Evolutionary conservation across 2,888 invertebrate genomes (phyloP).

Genomic region (Ryuthela nishihirai): DNA sequence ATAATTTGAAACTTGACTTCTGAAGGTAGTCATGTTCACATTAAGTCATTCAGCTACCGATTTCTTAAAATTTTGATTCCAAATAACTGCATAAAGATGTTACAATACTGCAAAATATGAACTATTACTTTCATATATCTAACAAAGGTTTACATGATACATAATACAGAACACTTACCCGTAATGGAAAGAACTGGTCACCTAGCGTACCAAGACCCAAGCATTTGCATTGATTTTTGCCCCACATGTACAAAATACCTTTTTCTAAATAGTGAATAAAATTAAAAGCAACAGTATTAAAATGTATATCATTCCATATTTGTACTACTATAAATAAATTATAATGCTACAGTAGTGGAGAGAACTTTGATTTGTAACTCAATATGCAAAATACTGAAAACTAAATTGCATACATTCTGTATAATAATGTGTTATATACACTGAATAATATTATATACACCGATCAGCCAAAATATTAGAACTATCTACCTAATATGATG

Average conservation of each 20-base stretch:
- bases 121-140: slow-evolving; percentile 3
- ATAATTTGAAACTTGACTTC: no score
- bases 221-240: slow-evolving; percentile 75
- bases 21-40: no score
- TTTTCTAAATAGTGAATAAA: slow-evolving; percentile 21
- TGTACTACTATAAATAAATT: background rate
- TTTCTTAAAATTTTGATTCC: no score
- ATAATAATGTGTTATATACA: no score
- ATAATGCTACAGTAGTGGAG: background rate
- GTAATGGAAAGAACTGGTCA: slow-evolving; percentile 84
- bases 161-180: slow-evolving; percentile 54
- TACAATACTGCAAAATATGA: background rate
- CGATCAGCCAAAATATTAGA: no score
- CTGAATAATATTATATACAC: no score
- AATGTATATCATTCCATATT: background rate
- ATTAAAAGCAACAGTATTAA: background rate
- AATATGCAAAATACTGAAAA: background rate
- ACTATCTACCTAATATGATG: no score
- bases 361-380: background rate
- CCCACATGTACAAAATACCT: slow-evolving; percentile 90
- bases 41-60: no score
- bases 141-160: background rate
- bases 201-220: slow-evolving; percentile 75
- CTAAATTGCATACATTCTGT: no score
- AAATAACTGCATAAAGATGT: no score